A percentile compares a stretch with the other conserved stretches of the same genome.
Evolutionary conservation across 2,888 invertebrate species (phyloP).

Genomic region (Hydroisotoma schaefferi): DNA sequence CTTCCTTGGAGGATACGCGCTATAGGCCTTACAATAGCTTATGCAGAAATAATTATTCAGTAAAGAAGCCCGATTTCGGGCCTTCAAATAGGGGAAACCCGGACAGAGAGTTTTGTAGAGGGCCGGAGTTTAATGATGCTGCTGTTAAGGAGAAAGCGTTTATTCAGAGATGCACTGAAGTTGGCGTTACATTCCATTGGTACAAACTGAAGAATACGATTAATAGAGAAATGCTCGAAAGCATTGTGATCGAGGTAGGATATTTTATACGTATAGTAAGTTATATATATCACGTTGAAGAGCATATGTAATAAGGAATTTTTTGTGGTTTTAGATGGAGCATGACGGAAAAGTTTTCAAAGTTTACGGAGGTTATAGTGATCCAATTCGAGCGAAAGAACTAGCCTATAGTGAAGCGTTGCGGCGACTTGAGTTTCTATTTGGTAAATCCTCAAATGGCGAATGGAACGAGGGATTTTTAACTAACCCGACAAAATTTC

Average conservation of each 20-base stretch:
- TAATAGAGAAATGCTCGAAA: background rate
- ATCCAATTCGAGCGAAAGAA: background rate
- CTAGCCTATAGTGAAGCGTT: slow-evolving; percentile 7
- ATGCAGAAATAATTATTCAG: too few relatives aligned
- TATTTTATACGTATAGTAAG: background rate
- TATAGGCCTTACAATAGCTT: background rate
- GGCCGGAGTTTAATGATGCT: too few relatives aligned
- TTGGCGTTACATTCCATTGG: slow-evolving; percentile 4
- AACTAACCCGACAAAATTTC: background rate
- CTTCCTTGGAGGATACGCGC: background rate
- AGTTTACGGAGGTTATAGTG: slow-evolving; percentile 6
- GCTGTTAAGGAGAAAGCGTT: slow-evolving; percentile 9
- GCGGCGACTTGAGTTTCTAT: slow-evolving; percentile 1
- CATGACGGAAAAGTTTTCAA: slow-evolving; percentile 3
- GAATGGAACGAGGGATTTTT: background rate
- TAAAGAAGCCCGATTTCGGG: too few relatives aligned
- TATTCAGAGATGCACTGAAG: background rate
- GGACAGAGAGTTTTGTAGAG: too few relatives aligned
- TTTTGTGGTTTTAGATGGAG: slow-evolving; percentile 1
- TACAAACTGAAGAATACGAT: slow-evolving; percentile 14
- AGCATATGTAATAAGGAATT: background rate
- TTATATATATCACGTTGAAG: background rate
- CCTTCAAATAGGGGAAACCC: too few relatives aligned
- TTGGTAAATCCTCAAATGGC: slow-evolving; percentile 1
- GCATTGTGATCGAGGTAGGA: slow-evolving; percentile 7